phyloP scores from a whole-genome alignment of 2,888 invertebrate genomes.

The Sphinx pinastri region DNA sequence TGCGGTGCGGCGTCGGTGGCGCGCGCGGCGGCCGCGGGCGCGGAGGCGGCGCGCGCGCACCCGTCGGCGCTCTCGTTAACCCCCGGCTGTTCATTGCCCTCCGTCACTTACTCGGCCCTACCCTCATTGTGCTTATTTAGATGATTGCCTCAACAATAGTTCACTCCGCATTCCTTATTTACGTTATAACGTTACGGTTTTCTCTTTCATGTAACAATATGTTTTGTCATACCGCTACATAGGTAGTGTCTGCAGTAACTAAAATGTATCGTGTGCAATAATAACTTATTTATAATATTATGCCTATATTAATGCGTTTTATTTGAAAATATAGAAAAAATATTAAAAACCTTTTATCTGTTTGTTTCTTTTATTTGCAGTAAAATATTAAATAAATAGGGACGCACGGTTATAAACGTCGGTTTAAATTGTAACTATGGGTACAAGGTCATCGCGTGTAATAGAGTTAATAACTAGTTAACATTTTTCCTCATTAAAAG shows the following conservation, averaged over 20 bases:
- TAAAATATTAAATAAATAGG: no score
- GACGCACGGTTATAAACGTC: background rate
- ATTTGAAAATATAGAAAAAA: no score
- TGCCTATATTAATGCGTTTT: no score
- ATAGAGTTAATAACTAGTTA: conserved; percentile 4
- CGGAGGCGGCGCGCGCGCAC: background rate
- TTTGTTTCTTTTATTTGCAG: no score
- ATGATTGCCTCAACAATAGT: conserved; percentile 39
- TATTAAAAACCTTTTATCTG: no score
- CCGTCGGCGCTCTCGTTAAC: conserved; percentile 41
- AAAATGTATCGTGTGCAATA: background rate
- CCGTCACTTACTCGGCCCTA: conserved; percentile 50
- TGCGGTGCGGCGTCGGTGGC: conserved; percentile 41
- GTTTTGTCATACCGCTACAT: background rate
- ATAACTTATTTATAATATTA: no score
- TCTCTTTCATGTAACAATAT: background rate
- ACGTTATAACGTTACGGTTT: conserved; percentile 22
- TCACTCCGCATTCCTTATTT: conserved; percentile 34
- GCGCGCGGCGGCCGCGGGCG: background rate
- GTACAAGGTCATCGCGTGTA: background rate
- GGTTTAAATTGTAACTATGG: background rate
- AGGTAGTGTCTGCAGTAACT: no score
- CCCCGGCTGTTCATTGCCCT: conserved; percentile 63
- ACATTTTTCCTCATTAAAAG: conserved; percentile 9
- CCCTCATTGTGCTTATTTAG: conserved; percentile 57